phyloP scores from a whole-genome alignment of 2,797 vertebrate species.

The Novumbra hubbsi region DNA sequence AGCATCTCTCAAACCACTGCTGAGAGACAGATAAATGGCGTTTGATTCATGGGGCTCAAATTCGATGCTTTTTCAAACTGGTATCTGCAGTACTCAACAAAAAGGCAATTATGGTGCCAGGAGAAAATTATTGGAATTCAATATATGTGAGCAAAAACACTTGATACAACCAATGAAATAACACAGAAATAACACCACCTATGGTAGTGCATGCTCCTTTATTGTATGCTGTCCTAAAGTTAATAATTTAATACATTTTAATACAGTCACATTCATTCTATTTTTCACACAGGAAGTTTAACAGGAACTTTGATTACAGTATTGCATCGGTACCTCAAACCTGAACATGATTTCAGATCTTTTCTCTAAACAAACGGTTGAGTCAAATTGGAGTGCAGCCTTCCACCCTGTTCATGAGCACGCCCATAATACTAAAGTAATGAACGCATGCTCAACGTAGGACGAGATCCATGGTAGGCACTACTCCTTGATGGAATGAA shows the following conservation, averaged over 20 bases:
- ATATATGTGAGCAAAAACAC: background rate
- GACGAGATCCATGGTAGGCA: slow-evolving; percentile 50
- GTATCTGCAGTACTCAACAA: slow-evolving; percentile 29
- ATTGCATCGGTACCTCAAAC: background rate
- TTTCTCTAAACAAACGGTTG: background rate
- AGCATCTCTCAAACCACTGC: background rate
- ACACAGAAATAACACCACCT: background rate
- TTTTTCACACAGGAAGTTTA: background rate
- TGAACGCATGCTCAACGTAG: slow-evolving; percentile 41
- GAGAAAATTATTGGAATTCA: background rate
- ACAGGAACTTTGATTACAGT: background rate
- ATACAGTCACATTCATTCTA: background rate
- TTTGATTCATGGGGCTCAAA: slow-evolving; percentile 27
- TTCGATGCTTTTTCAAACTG: slow-evolving; percentile 14
- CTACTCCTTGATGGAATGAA: slow-evolving; percentile 26
- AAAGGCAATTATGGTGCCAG: slow-evolving; percentile 30
- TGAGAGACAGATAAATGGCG: slow-evolving; percentile 22
- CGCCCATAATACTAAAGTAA: slow-evolving; percentile 41
- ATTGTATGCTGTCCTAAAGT: background rate
- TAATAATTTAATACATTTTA: no score
- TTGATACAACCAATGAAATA: background rate
- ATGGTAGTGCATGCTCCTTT: background rate
- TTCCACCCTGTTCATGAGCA: slow-evolving; percentile 24
- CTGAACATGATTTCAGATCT: background rate
- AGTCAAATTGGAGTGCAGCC: background rate